Conservation (phyloP, 2,797 vertebrate genomes). For the Chelmon rostratus region DNA sequence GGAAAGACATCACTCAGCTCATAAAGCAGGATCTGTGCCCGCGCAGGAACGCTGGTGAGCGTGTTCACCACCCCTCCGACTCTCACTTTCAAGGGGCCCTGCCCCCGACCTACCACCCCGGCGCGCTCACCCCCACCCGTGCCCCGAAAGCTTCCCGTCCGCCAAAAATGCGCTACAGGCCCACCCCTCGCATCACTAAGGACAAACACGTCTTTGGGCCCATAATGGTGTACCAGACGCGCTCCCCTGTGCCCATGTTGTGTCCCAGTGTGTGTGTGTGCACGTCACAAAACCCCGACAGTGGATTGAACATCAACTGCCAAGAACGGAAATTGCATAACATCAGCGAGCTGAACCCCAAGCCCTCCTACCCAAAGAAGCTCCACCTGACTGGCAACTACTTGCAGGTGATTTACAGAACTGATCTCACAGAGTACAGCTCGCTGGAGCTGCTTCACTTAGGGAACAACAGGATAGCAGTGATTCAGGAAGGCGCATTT, state of each 20-base stretch:
- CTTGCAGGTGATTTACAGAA: constrained; percentile 92
- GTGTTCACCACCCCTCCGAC: constrained; percentile 86
- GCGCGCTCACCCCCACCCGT: constrained; percentile 89
- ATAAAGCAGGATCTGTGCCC: constrained; percentile 98
- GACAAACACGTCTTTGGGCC: constrained; percentile 97
- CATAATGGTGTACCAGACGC: constrained; percentile 99
- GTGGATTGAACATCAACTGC: constrained; percentile 96
- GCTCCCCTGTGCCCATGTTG: constrained; percentile 93
- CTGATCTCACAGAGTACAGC: constrained; percentile 92
- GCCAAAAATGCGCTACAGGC: constrained; percentile 94
- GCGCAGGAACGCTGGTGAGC: constrained; percentile 89
- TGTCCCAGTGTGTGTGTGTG: constrained; percentile 95
- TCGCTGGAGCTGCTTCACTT: constrained; percentile 96
- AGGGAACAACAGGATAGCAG: constrained; percentile 96
- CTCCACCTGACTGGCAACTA: constrained; percentile 98
- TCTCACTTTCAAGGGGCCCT: constrained; percentile 88
- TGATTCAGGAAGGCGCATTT: constrained; percentile 96
- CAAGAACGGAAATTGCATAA: constrained; percentile 96
- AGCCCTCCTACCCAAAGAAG: constrained; percentile 96
- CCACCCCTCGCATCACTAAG: constrained; percentile 93
- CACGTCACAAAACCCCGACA: constrained; percentile 95
- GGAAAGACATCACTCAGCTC: constrained; percentile 96
- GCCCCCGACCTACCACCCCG: constrained; percentile 89
- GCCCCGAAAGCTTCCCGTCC: constrained; percentile 93
- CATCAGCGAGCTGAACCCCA: constrained; percentile 94